These are phyloP conservation scores for Camptogramma bilineatum DNA, from an alignment of 2,888 invertebrate genomes.

Conservation along the genomic window DNA sequence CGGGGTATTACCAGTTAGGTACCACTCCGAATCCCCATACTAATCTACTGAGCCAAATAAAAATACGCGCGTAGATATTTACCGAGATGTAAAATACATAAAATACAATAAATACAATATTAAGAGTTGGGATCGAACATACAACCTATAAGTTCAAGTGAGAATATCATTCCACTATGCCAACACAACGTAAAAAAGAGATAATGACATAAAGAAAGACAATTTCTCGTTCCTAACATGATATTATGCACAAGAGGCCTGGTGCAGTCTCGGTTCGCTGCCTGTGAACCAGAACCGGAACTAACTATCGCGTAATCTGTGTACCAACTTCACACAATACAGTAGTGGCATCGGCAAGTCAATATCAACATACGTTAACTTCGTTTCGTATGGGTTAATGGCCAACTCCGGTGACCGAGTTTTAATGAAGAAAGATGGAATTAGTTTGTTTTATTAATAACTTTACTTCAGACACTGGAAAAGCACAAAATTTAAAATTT, in stretches of 20 bases:
- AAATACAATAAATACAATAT: not conserved
- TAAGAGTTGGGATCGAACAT: not conserved
- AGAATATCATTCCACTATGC: not conserved
- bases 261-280: slow-evolving; percentile 64
- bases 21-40: no score
- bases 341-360: not conserved
- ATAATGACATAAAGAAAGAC: slow-evolving; percentile 1
- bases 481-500: no score
- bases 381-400: no score
- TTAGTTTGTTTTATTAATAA: no score
- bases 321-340: not conserved
- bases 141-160: not conserved
- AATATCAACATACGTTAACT: no score
- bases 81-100: no score
- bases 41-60: no score
- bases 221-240: slow-evolving; percentile 6
- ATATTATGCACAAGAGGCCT: slow-evolving; percentile 37
- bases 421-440: no score
- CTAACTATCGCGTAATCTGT: slow-evolving; percentile 51
- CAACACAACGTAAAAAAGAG: not conserved
- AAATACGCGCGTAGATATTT: no score
- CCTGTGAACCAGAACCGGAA: slow-evolving; percentile 64
- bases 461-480: no score
- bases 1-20: no score
- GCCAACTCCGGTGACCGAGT: no score